Evolutionary conservation across 2,888 invertebrate genomes (phyloP).

Genomic region (Tyria jacobaeae): DNA sequence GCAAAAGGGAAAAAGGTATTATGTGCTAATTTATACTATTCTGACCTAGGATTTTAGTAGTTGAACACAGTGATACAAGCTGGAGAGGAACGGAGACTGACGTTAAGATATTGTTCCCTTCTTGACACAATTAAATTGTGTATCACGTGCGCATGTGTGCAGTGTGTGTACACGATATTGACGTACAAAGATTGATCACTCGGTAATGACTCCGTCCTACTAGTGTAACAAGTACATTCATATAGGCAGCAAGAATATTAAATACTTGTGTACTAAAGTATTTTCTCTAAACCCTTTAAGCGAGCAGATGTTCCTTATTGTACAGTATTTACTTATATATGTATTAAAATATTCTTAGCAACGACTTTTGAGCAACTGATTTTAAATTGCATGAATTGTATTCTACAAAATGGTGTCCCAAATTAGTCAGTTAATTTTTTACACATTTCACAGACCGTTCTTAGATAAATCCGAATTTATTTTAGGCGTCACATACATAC

Average conservation of each 20-base stretch:
- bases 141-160: neutral
- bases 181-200: conserved; percentile 5
- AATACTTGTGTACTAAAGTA: neutral
- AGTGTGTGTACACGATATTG: neutral
- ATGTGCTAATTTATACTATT: too few species aligned
- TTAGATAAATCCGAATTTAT: neutral
- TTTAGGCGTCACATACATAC: too few species aligned
- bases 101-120: conserved; percentile 15
- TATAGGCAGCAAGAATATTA: neutral
- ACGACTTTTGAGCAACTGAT: too few species aligned
- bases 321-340: too few species aligned
- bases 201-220: neutral
- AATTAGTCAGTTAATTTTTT: too few species aligned
- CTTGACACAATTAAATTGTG: conserved; percentile 7
- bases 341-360: too few species aligned
- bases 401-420: too few species aligned
- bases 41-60: neutral
- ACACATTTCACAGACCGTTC: neutral
- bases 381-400: too few species aligned
- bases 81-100: neutral
- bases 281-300: neutral
- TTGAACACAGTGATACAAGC: neutral
- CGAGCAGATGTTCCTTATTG: too few species aligned
- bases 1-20: too few species aligned
- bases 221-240: neutral